Percentiles rank a stretch among this genome's conserved stretches.
Conservation (phyloP, 2,888 invertebrate genomes). For the Leucophenga maculata region DNA sequence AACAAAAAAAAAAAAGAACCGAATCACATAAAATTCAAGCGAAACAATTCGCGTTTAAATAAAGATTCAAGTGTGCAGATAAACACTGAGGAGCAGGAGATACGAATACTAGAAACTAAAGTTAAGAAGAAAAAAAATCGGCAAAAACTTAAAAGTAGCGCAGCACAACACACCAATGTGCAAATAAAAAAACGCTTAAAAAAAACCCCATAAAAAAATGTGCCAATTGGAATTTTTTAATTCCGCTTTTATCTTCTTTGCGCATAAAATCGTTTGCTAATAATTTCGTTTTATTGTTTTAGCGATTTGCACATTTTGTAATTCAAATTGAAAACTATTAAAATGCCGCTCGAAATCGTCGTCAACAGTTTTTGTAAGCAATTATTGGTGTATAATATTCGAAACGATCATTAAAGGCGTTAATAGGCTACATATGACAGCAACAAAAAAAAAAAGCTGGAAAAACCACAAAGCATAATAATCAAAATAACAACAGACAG, state of each 20-base stretch:
- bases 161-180: too few relatives aligned
- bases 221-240: too few relatives aligned
- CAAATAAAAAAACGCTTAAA: too few relatives aligned
- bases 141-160: too few relatives aligned
- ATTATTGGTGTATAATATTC: neutral
- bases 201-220: too few relatives aligned
- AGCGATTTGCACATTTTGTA: conserved; percentile 7
- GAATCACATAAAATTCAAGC: conserved; percentile 8
- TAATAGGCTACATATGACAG: conserved; percentile 20
- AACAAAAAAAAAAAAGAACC: neutral
- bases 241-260: too few relatives aligned
- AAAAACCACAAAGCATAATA: conserved; percentile 23
- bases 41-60: neutral
- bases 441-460: conserved; percentile 23
- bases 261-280: neutral
- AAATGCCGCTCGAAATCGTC: too few relatives aligned
- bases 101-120: neutral
- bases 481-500: conserved; percentile 25
- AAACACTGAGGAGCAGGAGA: neutral
- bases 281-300: neutral
- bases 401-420: conserved; percentile 37
- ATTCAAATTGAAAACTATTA: too few relatives aligned
- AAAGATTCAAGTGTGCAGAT: too few relatives aligned
- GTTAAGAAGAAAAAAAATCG: neutral
- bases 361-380: neutral